Evolutionary conservation across 1,140 invertebrate species (phyloP).

Genomic region (Arion vulgaris): DNA sequence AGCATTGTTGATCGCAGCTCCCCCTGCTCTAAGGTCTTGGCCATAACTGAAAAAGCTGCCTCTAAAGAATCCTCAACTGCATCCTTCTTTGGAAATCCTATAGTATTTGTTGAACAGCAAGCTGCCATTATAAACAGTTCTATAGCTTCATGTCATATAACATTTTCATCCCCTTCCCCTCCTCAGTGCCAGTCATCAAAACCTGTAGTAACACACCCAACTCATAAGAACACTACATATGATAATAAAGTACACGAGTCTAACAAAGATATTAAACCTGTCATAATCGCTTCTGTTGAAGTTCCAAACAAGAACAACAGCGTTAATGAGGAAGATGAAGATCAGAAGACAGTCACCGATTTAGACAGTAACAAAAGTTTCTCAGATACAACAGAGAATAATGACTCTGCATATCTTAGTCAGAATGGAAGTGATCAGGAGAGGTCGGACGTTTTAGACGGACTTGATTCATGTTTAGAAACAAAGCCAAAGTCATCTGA

Average conservation of each 20-base stretch:
- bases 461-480: neutral
- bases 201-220: neutral
- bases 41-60: neutral
- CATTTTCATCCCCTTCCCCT: slow-evolving; percentile 1
- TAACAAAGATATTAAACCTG: neutral
- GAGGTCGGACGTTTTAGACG: slow-evolving; percentile 14
- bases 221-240: neutral
- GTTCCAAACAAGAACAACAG: neutral
- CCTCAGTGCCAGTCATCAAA: neutral
- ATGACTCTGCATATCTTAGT: slow-evolving; percentile 38
- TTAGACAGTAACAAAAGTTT: slow-evolving; percentile 36
- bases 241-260: neutral
- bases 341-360: slow-evolving; percentile 21
- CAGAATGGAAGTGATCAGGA: slow-evolving; percentile 38
- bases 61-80: slow-evolving; percentile 2
- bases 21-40: neutral
- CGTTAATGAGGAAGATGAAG: slow-evolving; percentile 13
- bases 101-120: slow-evolving; percentile 37
- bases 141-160: slow-evolving; percentile 32
- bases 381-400: slow-evolving; percentile 35
- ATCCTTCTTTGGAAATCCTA: slow-evolving; percentile 36
- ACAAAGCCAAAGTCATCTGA: neutral
- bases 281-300: neutral
- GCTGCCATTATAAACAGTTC: slow-evolving; percentile 36
- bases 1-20: slow-evolving; percentile 20